A percentile compares a stretch with the other conserved stretches of the same genome.
phyloP scores from a whole-genome alignment of 1,140 invertebrate species.

The Camponotus floridanus region DNA sequence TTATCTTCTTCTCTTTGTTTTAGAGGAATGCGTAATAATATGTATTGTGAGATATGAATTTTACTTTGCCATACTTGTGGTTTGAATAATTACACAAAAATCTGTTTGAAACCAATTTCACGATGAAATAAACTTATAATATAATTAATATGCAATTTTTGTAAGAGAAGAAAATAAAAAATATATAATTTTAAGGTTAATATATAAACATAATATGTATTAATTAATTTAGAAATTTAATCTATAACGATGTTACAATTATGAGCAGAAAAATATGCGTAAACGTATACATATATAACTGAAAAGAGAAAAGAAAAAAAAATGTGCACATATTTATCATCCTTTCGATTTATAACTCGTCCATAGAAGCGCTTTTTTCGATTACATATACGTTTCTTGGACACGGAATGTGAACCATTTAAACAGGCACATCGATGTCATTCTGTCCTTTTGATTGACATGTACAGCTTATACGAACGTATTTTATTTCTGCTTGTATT shows the following conservation, averaged over 20 bases:
- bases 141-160: background rate
- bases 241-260: background rate
- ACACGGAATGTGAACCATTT: conserved; percentile 8
- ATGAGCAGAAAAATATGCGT: background rate
- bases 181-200: background rate
- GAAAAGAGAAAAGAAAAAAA: too few relatives aligned
- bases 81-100: too few relatives aligned
- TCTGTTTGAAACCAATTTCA: background rate
- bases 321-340: background rate
- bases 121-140: background rate
- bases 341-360: background rate
- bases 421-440: background rate
- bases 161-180: background rate
- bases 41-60: background rate
- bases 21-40: background rate
- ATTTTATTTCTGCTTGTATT: background rate
- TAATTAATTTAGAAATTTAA: background rate
- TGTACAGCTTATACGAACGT: background rate
- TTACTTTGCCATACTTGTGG: too few relatives aligned
- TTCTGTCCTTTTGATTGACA: conserved; percentile 14
- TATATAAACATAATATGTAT: background rate
- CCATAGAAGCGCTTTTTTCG: background rate
- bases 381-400: background rate
- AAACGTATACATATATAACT: too few relatives aligned
- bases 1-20: background rate